Evolutionary conservation across 2,113 vertebrate species (phyloP).

Genomic region (Sphaerodactylus townsendi): DNA sequence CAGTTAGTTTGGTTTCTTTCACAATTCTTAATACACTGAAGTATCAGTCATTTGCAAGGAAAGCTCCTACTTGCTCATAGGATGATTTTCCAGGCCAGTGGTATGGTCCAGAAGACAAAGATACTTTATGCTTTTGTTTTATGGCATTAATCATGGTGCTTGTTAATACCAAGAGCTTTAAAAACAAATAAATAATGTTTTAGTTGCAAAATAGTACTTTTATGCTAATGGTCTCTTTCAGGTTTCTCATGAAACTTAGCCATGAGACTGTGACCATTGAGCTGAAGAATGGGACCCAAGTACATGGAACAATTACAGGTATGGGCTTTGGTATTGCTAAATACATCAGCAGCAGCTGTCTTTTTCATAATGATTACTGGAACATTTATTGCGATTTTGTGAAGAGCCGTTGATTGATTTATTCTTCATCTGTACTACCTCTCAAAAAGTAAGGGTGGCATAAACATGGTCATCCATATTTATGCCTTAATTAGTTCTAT

Average conservation of each 20-base stretch:
- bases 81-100: neutral
- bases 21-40: neutral
- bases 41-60: neutral
- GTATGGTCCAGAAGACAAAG: neutral
- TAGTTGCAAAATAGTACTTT: neutral
- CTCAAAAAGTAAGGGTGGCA: neutral
- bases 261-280: conserved; percentile 99
- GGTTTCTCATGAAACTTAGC: conserved; percentile 99
- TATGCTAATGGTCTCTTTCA: conserved; percentile 50
- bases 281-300: conserved; percentile 97
- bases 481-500: neutral
- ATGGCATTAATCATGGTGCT: neutral
- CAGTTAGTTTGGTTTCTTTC: neutral
- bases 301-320: conserved; percentile 98
- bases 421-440: neutral
- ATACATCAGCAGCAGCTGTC: fast-evolving
- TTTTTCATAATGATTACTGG: neutral
- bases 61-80: neutral
- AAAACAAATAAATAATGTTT: neutral
- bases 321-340: neutral
- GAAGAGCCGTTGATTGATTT: neutral
- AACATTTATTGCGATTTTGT: neutral
- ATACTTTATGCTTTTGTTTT: neutral
- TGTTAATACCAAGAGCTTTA: too few relatives aligned
- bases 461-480: neutral